Base-by-base conservation (phyloP, 2,797 vertebrate genomes). In the Danio tinwini region DNA sequence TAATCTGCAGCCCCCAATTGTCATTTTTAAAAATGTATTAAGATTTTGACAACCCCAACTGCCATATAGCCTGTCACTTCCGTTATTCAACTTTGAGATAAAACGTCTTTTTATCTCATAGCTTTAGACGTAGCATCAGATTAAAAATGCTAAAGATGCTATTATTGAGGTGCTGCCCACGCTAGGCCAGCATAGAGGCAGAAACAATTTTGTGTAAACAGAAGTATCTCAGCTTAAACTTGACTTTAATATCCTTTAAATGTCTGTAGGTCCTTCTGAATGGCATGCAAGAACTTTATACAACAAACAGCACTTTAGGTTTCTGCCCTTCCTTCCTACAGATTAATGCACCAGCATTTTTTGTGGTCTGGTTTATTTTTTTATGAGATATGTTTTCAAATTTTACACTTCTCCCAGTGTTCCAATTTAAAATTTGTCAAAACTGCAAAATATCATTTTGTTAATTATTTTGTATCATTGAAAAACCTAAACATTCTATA, bases 311-410 rank as follows among this genome's bases (percentile, higher is more conserved):
- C 82, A 61, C 62, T 61, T 76, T 85, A 81, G 40, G 39, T 77
- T 81, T 55, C 49, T 59, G 71, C 13, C 65, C 55, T 63, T 55
- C 61, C 65, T 76, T 82, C 89, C 86, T 82, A 88, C 68, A 88
- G 87, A 89, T 86, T 70, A 71, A 85, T 87, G 90, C 92, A 94
- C 94, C 95, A 95, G 95, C 93, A 87, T 88, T 90, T 84, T 87
- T 89, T 90, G 89, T 90, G 91, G 0, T 0, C 84, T 62, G 59
- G 39, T 49, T 64, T 72, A 63, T 52, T 70, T 68, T 78, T 78
- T 67, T 78, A 58, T 69, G 39, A 37, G 0, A 44, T 39, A 56
- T 45, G 14, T 56, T 40, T 65, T 45, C 12, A 49, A 47, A 52
- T 65, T 65, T 45, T 9, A 37, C 52, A 14, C 61, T 61, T 70